phyloP scores from a whole-genome alignment of 2,888 invertebrate genomes.

The Sabatieria punctata region DNA sequence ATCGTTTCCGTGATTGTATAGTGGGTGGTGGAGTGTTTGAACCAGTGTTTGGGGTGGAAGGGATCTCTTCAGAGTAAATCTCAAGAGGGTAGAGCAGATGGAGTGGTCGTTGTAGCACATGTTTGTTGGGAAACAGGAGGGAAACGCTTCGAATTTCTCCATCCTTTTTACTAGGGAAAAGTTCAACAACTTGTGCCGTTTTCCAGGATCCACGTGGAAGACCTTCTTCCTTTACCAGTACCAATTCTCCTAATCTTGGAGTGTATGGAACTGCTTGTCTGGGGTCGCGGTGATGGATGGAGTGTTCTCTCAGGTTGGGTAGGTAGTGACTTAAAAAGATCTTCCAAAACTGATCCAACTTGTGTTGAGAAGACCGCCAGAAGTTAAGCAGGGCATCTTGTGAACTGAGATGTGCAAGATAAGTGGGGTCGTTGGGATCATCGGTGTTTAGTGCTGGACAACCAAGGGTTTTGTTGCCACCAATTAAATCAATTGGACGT shows the following conservation, averaged over 20 bases:
- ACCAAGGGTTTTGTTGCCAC: neutral
- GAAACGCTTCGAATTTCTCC: neutral
- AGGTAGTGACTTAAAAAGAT: constrained; percentile 1
- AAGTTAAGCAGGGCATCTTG: neutral
- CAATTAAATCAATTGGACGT: constrained; percentile 5
- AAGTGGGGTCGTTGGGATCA: neutral
- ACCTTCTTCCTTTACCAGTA: neutral
- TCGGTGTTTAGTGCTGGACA: neutral
- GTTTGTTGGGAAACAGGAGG: neutral
- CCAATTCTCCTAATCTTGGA: neutral
- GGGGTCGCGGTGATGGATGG: neutral
- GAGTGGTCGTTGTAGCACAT: neutral
- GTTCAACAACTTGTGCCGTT: neutral
- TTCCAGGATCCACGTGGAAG: constrained; percentile 1
- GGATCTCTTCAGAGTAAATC: neutral
- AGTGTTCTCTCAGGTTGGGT: constrained; percentile 1
- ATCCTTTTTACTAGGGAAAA: neutral
- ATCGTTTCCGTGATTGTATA: too few species aligned
- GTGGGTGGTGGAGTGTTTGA: too few species aligned
- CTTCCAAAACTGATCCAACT: neutral
- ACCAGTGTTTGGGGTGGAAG: too few species aligned
- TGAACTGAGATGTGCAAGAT: neutral
- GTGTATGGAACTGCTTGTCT: neutral
- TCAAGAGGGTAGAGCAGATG: neutral
- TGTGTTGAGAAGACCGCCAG: neutral